Evolutionary conservation across 2,797 vertebrate species (phyloP).

Genomic region (Ptychobarbus kaznakovi): DNA sequence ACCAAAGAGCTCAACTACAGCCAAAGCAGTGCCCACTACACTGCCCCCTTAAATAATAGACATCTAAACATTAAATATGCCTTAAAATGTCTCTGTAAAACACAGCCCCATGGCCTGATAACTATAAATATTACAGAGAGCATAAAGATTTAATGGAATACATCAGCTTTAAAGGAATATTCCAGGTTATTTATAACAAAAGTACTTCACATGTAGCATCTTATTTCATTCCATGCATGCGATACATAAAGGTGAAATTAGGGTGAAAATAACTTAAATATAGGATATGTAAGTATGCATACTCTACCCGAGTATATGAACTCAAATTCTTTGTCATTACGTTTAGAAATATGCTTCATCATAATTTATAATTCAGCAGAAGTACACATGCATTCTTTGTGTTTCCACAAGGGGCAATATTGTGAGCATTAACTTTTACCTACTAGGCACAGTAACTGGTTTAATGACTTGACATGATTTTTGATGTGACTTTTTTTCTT

Average conservation of each 20-base stretch:
- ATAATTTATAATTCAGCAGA: neutral
- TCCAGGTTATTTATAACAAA: neutral
- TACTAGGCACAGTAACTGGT: neutral
- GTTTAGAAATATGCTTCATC: neutral
- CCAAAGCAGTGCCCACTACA: slow-evolving; percentile 22
- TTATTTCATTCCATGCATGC: neutral
- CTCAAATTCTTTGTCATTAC: neutral
- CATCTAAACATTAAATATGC: slow-evolving; percentile 1
- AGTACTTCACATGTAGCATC: neutral
- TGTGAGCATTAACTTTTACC: neutral
- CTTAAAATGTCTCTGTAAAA: neutral
- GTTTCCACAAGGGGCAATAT: neutral
- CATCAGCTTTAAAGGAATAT: neutral
- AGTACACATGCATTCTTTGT: neutral
- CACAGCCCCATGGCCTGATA: neutral
- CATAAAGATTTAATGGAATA: neutral
- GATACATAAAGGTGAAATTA: neutral
- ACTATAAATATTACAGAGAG: neutral
- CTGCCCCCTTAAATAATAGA: slow-evolving; percentile 3
- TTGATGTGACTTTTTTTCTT: neutral
- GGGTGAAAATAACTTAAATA: neutral
- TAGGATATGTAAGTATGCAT: neutral
- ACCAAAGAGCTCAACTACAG: slow-evolving; percentile 31
- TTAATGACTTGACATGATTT: neutral
- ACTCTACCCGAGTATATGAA: neutral